Evolutionary conservation across 2,113 vertebrate genomes (phyloP).

Genomic region (Accipiter virgatus): DNA sequence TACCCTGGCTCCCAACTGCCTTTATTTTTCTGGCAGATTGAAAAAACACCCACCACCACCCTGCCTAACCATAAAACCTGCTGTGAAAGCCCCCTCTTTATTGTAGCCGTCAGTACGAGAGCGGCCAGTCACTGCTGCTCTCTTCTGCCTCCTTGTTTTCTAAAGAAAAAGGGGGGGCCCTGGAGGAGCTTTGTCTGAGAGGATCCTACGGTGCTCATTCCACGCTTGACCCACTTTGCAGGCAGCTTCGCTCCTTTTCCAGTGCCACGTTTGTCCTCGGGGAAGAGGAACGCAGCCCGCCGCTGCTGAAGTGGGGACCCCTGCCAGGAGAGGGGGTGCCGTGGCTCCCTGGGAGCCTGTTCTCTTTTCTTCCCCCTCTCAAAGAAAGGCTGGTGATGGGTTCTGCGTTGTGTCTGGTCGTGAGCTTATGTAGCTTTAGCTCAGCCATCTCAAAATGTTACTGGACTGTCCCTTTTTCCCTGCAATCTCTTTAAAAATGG

Average conservation of each 20-base stretch:
- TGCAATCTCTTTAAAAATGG: background rate
- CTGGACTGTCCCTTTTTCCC: background rate
- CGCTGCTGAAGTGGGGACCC: background rate
- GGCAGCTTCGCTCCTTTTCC: background rate
- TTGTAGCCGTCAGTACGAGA: background rate
- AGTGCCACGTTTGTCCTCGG: background rate
- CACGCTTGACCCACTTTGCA: background rate
- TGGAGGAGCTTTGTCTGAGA: background rate
- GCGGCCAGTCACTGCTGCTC: background rate
- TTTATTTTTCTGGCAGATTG: background rate
- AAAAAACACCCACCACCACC: background rate
- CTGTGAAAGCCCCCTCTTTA: background rate
- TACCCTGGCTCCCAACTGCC: background rate
- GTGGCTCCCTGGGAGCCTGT: background rate
- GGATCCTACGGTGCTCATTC: background rate
- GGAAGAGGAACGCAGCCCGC: background rate
- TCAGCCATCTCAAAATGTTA: background rate
- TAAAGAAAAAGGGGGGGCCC: rapidly evolving
- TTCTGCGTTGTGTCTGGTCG: background rate
- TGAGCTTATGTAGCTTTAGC: background rate
- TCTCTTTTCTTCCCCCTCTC: background rate
- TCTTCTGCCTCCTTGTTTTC: background rate
- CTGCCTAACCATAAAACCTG: background rate
- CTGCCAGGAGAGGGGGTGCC: background rate
- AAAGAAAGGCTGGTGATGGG: background rate